Evolutionary conservation across 2,113 vertebrate genomes (phyloP).

Genomic region (Oreochromis aureus): DNA sequence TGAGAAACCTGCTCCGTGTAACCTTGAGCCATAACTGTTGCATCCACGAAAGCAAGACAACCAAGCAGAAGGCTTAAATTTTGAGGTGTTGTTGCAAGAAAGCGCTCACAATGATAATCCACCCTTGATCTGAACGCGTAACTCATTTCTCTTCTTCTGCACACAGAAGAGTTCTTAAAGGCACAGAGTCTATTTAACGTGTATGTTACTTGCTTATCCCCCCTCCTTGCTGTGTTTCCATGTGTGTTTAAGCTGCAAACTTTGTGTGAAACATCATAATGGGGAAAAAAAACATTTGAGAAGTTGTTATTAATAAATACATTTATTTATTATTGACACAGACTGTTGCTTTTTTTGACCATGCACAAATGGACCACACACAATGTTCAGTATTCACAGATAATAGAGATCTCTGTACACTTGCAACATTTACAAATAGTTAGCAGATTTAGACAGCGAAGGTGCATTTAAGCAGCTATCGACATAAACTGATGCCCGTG

Average conservation of each 20-base stretch:
- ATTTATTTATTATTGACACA: conserved; percentile 71
- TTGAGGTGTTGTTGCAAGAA: not conserved
- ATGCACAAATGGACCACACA: conserved; percentile 31
- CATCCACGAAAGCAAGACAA: not conserved
- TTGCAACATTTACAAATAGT: not conserved
- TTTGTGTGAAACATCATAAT: not conserved
- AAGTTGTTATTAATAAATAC: conserved; percentile 55
- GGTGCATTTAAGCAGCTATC: not conserved
- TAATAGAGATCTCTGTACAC: not conserved
- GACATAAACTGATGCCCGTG: not conserved
- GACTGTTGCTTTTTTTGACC: not conserved
- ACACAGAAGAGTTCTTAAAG: not conserved
- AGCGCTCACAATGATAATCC: not conserved
- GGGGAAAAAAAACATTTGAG: not conserved
- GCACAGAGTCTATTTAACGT: not conserved
- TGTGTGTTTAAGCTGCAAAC: not conserved
- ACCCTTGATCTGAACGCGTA: not conserved
- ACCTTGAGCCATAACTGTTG: conserved; percentile 49
- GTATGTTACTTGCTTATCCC: not conserved
- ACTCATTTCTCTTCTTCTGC: not conserved
- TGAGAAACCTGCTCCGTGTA: conserved; percentile 31
- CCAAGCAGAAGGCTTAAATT: conserved; percentile 3
- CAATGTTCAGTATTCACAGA: not conserved
- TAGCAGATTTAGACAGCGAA: not conserved
- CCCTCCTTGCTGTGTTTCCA: not conserved